Base-by-base conservation (phyloP, 2,797 vertebrate genomes). In the Merluccius polli region DNA sequence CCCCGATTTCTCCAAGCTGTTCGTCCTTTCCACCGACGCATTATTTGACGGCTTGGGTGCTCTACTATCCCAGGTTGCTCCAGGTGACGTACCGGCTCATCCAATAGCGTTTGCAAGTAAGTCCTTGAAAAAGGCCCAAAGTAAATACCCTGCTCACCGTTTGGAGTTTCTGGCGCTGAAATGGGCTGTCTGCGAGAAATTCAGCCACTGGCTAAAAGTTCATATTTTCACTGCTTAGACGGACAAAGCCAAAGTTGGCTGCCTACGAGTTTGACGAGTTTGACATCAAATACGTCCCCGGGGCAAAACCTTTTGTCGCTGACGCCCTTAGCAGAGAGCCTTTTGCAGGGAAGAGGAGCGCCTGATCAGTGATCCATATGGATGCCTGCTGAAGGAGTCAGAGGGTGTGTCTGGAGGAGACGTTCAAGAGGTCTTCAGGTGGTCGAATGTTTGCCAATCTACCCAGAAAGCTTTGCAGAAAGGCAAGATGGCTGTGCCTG, bases 31-130 rank as follows among this genome's bases (percentile, higher is more conserved):
- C 0, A 75, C 75, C 8, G 30, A 70, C 13, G 70, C 68, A 3
- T 78, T 72, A 12, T 4, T 73, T 30, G 74, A 82, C 72, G 77
- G 77, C 1, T 27, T 78, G 24, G 70, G 75, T 6, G 70, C 73
- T 15, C 52, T 77, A 4, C 12, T 79, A 16, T 70, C 30, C 21
- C 75, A 77, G 6, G 6, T 79, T 0, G 27, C 63, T 1, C 59
- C 72, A 12, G 78, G 73, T 0, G 65, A n/a, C n/a, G n/a, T n/a
- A n/a, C n/a, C n/a, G n/a, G n/a, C n/a, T n/a, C n/a, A n/a, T n/a
- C n/a, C n/a, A n/a, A n/a, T n/a, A n/a, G n/a, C n/a, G n/a, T n/a
- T n/a, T n/a, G n/a, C n/a, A n/a, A n/a, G n/a, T n/a, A n/a, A n/a
- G n/a, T n/a, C n/a, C n/a, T n/a, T n/a, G n/a, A n/a, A n/a, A n/a